Evolutionary conservation across 2,113 vertebrate species (phyloP).

Genomic region (Myocastor coypus): DNA sequence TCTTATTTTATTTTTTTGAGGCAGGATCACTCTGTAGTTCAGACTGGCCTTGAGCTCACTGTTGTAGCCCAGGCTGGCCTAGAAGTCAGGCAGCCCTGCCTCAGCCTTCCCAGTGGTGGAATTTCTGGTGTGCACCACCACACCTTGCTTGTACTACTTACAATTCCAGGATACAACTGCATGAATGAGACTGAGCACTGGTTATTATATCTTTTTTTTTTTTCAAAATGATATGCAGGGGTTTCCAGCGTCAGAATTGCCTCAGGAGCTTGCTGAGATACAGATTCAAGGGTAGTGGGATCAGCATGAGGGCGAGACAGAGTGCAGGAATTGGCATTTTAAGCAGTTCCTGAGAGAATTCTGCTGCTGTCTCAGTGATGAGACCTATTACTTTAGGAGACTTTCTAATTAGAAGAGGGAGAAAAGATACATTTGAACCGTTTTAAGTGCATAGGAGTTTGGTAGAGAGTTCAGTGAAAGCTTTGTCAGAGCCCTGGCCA

Average conservation of each 20-base stretch:
- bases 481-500: slow-evolving; percentile 35
- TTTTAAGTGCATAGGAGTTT: background rate
- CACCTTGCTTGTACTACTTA: background rate
- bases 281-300: slow-evolving; percentile 10
- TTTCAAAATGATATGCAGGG: slow-evolving; percentile 18
- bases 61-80: background rate
- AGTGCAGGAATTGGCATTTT: slow-evolving; percentile 13
- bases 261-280: slow-evolving; percentile 39
- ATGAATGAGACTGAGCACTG: background rate
- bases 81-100: background rate
- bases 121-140: background rate
- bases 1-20: background rate
- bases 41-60: background rate
- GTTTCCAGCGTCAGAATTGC: background rate
- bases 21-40: background rate
- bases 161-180: background rate
- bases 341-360: background rate
- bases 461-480: background rate
- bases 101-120: background rate
- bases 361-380: background rate
- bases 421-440: slow-evolving; percentile 5
- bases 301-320: background rate
- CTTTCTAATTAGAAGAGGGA: background rate
- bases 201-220: background rate
- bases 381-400: background rate